These are phyloP conservation scores for Tragelaphus imberbis DNA, from an alignment of 2,113 vertebrate species.

Conservation along the genomic window DNA sequence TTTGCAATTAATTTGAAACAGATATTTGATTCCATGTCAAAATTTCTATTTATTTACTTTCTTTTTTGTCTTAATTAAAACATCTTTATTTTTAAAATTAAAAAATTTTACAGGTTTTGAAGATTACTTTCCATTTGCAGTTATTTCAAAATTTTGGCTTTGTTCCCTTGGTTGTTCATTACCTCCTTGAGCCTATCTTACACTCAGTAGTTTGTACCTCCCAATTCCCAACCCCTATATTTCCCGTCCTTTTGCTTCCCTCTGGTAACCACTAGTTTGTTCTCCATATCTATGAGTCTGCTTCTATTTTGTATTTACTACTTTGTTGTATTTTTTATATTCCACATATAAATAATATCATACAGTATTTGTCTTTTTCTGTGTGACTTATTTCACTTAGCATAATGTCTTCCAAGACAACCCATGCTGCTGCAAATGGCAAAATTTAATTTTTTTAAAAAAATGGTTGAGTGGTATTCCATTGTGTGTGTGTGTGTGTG, in stretches of 20 bases:
- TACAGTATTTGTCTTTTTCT: neutral
- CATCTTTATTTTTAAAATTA: neutral
- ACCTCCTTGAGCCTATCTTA: neutral
- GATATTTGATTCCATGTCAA: neutral
- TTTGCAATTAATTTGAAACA: neutral
- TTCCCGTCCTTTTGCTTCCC: neutral
- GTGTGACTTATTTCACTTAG: neutral
- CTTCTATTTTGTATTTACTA: neutral
- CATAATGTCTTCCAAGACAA: neutral
- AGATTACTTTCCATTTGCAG: neutral
- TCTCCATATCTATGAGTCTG: neutral
- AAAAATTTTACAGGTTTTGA: neutral
- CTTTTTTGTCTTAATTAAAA: neutral
- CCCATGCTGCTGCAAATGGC: neutral
- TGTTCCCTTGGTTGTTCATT: neutral
- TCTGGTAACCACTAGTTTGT: neutral
- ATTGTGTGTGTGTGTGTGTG: neutral
- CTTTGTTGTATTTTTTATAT: neutral
- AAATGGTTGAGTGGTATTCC: neutral
- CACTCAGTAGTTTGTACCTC: neutral
- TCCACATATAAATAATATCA: neutral
- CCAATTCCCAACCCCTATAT: neutral
- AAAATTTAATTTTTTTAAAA: neutral
- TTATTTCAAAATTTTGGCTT: neutral
- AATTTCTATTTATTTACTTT: neutral